Conservation (phyloP, 2,888 invertebrate genomes). For the Dermolepida albohirtum region DNA sequence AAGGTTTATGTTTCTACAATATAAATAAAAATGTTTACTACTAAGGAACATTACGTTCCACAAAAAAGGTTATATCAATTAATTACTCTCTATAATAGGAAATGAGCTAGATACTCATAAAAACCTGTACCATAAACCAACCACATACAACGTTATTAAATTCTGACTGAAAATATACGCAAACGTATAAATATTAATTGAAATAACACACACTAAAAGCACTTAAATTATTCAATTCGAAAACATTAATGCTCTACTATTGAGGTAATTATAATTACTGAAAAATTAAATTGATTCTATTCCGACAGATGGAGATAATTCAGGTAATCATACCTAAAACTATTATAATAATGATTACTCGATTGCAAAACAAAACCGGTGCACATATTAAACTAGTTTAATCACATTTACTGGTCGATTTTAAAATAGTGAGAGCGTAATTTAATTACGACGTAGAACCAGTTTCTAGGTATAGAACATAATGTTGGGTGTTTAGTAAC, state of each 20-base stretch:
- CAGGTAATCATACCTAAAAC: conserved; percentile 22
- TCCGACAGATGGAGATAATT: conserved; percentile 13
- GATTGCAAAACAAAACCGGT: conserved; percentile 25
- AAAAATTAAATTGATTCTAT: conserved; percentile 21
- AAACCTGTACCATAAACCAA: no score
- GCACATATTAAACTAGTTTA: conserved; percentile 19
- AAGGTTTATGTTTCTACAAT: no score
- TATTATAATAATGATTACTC: conserved; percentile 26
- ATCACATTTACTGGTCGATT: conserved; percentile 26
- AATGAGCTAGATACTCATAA: no score
- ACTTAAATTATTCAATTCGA: conserved; percentile 7
- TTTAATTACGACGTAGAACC: conserved; percentile 30
- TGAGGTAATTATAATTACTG: background rate
- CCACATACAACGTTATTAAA: no score
- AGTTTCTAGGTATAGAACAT: conserved; percentile 4
- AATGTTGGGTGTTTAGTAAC: conserved; percentile 7
- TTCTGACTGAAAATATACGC: no score
- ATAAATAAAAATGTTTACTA: no score
- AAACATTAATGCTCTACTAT: background rate
- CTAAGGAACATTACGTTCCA: no score
- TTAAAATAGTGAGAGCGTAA: conserved; percentile 26
- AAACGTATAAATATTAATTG: no score
- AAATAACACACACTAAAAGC: no score
- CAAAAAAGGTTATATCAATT: no score
- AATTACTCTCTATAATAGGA: no score